Evolutionary conservation across 2,888 invertebrate genomes (phyloP), one percentile per base, ranked within the genome.

Genomic region (Lepidochrysops patricia): DNA sequence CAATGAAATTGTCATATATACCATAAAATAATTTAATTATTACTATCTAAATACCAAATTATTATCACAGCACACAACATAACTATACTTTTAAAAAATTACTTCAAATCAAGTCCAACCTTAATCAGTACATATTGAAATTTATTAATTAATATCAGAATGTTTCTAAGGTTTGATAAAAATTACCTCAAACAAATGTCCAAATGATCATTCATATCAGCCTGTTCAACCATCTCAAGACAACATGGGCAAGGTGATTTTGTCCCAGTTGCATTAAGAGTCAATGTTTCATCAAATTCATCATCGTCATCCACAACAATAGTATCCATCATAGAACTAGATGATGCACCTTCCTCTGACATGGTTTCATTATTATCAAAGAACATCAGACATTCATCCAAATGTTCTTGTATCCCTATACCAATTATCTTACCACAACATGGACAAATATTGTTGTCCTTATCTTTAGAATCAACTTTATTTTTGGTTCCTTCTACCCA

Each of bases 171-270:
- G n/a, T n/a, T n/a, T 35, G 5, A 35, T 35, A 3, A 35, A 35
- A 35, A 35, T 43, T 66, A 73, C 58, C 66, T 66, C 62, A 86
- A 75, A 68, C 88, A 88, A 3, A 63, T 54, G 75, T 92, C 91
- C 58, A 93, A 87, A 80, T 93, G 93, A 1, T 70, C 66, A 70
- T 91, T 91, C 92, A 93, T 93, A 26, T 84, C 77, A 26, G 64
- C 68, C 67, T 87, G 81, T 66, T 86, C 79, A 43, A 92, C 69
- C 75, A 91, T 80, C 63, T 81, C 65, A 69, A 91, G 82, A 68
- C 93, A 93, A 70, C 91, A 89, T 0, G 93, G 93, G 68, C 93
- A 93, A 0, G 91, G 91, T 1, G 76, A 79, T 68, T 85, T 89
- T 0, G 84, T 84, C 3, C 84, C 88, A 0, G 84, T 85, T 0